phyloP scores from a whole-genome alignment of 2,888 invertebrate species.

The Cactoblastis cactorum region DNA sequence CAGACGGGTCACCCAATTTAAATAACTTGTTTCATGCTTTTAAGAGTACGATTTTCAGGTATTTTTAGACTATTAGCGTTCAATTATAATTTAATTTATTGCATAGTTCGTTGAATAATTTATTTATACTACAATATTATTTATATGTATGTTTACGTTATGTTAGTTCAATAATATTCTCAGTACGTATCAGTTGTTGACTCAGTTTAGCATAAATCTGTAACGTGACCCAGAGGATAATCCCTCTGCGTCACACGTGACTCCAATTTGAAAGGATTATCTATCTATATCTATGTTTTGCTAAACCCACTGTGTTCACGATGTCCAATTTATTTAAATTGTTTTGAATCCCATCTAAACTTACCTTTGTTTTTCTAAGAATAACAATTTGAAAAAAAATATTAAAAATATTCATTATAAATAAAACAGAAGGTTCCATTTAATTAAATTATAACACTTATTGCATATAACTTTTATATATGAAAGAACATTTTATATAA shows the following conservation, averaged over 20 bases:
- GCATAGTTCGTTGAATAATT: no score
- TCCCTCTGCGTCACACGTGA: slow-evolving; percentile 2
- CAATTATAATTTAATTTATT: no score
- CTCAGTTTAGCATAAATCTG: slow-evolving; percentile 14
- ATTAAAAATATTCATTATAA: no score
- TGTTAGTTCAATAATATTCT: neutral
- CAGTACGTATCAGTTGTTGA: slow-evolving; percentile 12
- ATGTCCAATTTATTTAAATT: neutral
- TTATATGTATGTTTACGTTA: neutral
- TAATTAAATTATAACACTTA: no score
- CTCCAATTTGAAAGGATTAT: slow-evolving; percentile 4
- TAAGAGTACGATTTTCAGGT: no score
- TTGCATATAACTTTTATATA: no score
- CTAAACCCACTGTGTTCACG: neutral
- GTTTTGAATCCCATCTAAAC: neutral
- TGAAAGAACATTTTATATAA: no score
- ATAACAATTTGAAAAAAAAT: neutral
- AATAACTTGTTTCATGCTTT: no score
- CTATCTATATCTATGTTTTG: neutral
- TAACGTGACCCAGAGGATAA: slow-evolving; percentile 5
- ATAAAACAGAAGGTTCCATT: no score
- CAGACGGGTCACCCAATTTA: no score
- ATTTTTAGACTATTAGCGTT: no score
- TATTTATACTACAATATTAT: neutral
- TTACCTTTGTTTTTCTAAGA: neutral